These are phyloP conservation scores for Cyanistes caeruleus DNA, from an alignment of 2,113 vertebrate genomes.

Conservation along the genomic window DNA sequence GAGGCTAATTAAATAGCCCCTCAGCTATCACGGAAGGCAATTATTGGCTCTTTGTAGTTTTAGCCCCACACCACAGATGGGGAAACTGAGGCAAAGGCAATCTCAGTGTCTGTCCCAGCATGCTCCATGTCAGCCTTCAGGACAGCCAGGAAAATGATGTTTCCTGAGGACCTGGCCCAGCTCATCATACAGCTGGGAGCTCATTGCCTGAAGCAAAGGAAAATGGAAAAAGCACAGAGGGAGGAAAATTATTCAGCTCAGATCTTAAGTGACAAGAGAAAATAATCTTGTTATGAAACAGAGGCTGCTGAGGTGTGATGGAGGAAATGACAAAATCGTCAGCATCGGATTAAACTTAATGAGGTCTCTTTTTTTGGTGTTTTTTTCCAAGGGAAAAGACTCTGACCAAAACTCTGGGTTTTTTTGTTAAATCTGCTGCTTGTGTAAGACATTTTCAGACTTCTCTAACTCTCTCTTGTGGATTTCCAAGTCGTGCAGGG, in stretches of 20 bases:
- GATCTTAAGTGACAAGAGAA: not conserved
- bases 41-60: conserved; percentile 57
- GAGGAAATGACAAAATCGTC: conserved; percentile 20
- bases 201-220: not conserved
- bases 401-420: not conserved
- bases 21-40: conserved; percentile 17
- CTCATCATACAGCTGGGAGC: not conserved
- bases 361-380: not conserved
- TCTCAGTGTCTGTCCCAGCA: not conserved
- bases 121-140: not conserved
- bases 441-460: not conserved
- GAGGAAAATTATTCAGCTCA: not conserved
- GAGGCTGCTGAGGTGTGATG: not conserved
- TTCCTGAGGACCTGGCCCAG: not conserved
- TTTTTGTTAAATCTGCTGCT: not conserved
- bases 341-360: not conserved
- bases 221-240: not conserved
- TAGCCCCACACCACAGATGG: not conserved
- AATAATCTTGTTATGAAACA: conserved; percentile 6
- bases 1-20: conserved; percentile 64
- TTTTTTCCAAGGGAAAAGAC: not conserved
- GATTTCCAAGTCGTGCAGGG: not conserved
- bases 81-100: conserved; percentile 51
- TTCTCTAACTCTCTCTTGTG: not conserved
- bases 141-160: not conserved